Percentiles rank a stretch among this genome's conserved stretches.
Conservation (phyloP, 2,113 vertebrate species). For the Podiceps cristatus region DNA sequence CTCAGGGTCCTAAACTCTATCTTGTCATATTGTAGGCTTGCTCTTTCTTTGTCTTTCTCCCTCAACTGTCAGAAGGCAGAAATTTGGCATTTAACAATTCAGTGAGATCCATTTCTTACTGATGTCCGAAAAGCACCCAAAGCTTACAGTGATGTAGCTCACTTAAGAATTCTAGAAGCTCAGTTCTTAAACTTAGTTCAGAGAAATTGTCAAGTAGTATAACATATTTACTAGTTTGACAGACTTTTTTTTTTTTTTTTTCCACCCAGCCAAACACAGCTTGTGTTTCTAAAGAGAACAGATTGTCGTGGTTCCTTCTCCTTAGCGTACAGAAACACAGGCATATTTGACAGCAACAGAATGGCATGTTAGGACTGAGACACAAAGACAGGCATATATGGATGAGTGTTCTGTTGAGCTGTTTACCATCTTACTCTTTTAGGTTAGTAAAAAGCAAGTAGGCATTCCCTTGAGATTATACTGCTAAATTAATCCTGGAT, state of each 20-base stretch:
- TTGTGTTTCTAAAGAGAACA: conserved; percentile 77
- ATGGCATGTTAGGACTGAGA: not conserved
- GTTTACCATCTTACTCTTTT: not conserved
- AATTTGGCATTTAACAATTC: not conserved
- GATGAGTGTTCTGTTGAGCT: not conserved
- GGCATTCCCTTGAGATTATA: not conserved
- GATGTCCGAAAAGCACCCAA: not conserved
- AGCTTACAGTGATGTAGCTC: not conserved
- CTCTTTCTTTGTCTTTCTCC: not conserved
- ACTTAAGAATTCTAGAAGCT: not conserved
- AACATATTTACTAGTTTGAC: conserved; percentile 70
- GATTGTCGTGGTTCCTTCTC: conserved; percentile 60
- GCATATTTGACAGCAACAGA: conserved; percentile 30
- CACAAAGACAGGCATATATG: not conserved
- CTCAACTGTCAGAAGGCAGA: not conserved
- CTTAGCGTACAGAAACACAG: conserved; percentile 64
- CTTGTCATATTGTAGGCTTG: not conserved
- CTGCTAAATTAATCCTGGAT: not conserved
- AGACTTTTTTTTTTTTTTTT: conserved; percentile 54
- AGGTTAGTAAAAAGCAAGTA: not conserved
- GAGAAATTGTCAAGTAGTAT: conserved; percentile 61
- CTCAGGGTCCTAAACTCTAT: not conserved
- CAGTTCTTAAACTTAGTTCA: not conserved
- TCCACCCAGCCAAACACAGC: conserved; percentile 73
- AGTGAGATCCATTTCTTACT: not conserved